Evolutionary conservation across 2,797 vertebrate species (phyloP), one percentile per base, ranked within the genome.

Genomic region (Podarcis siculus): DNA sequence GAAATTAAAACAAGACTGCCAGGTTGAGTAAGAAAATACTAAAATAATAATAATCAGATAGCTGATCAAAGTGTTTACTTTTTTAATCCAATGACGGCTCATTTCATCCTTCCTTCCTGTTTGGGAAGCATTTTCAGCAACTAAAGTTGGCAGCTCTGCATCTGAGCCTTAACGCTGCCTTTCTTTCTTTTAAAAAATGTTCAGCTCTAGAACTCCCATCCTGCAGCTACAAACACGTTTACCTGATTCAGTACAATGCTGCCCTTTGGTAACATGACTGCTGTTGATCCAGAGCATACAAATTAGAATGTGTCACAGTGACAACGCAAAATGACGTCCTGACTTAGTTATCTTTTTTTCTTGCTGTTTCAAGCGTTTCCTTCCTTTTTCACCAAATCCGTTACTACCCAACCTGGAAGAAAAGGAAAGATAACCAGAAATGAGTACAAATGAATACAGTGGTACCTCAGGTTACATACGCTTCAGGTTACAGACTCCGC

Each of bases 311-410:
- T 61, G 30, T 80, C 78, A 89, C 17, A 80, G 13, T 83, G 69
- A 85, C 23, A 89, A 85, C 25, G 67, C 27, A 89, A 89, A 81
- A 3, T 0, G 1, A 55, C 77, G 83, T 49, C 27, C 58, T 2
- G 39, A 76, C 2, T 67, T 25, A 32, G 5, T 64, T 32, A 89
- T 35, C n/a, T 79, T 81, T 80, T 89, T n/a, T 27, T 49, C 83
- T 80, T 81, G 83, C 25, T 55, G 23, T 2, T 64, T 17, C 71
- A 89, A 71, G 19, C 6, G 8, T 81, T 66, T 85, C 67, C 0
- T 30, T 75, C 88, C 88, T 89, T 32, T 75, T 7, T 76, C 25
- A 76, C 35, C 61, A 76, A 89, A 89, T 10, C 10, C 9, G 76
- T 89, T 81, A n/a, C 1, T 5, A 21, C 1, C 8, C 58, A 89